Percentiles rank a stretch among this genome's conserved stretches.
These are phyloP conservation scores for Craseonycteris thonglongyai DNA, from an alignment of 2,113 vertebrate genomes.

Conservation along the genomic window DNA sequence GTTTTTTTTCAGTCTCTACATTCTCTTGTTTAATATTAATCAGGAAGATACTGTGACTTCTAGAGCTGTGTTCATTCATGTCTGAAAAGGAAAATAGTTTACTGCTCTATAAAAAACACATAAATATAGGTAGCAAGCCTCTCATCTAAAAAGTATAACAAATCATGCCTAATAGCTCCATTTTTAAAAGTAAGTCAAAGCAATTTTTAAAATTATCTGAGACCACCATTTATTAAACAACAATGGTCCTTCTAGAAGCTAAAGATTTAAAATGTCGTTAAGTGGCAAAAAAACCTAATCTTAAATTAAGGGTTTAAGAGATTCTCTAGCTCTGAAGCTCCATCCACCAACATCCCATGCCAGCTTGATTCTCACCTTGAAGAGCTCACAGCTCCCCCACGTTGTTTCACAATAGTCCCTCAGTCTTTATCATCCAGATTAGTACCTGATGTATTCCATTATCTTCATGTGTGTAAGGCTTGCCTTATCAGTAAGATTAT, in stretches of 20 bases:
- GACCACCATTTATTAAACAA: background rate
- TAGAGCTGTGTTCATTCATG: constrained; percentile 99
- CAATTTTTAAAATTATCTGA: background rate
- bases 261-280: constrained; percentile 14
- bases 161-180: background rate
- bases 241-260: background rate
- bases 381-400: background rate
- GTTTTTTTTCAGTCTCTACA: constrained; percentile 94
- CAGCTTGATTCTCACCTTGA: background rate
- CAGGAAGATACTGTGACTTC: constrained; percentile 97
- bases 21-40: constrained; percentile 99
- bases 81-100: constrained; percentile 81
- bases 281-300: background rate
- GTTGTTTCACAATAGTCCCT: background rate
- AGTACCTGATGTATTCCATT: background rate
- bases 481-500: background rate
- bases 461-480: background rate
- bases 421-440: background rate
- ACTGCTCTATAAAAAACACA: constrained; percentile 13
- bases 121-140: background rate
- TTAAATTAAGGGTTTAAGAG: background rate
- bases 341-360: background rate
- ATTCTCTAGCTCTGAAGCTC: background rate
- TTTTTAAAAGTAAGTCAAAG: background rate
- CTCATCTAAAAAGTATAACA: background rate